Conservation (phyloP, 2,797 vertebrate genomes). For the Dendrocincla tyrannina region DNA sequence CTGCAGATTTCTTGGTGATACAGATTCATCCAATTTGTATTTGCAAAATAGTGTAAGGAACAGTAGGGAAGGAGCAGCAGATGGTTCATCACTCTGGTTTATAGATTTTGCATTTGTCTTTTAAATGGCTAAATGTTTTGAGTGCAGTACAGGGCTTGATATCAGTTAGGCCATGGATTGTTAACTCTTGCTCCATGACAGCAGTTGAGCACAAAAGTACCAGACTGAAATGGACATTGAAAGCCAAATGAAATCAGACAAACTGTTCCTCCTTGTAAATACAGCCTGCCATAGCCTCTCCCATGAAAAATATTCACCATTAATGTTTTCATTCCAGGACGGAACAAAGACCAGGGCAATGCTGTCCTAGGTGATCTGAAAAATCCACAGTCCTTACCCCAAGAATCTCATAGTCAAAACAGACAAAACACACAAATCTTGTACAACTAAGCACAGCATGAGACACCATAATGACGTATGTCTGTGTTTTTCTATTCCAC, state of each 20-base stretch:
- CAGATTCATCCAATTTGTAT: neutral
- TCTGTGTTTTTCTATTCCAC: neutral
- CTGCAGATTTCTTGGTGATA: neutral
- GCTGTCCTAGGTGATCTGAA: neutral
- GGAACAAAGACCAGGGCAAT: neutral
- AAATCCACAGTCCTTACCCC: neutral
- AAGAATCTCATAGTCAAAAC: neutral
- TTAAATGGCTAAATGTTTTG: neutral
- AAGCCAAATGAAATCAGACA: neutral
- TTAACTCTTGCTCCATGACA: neutral
- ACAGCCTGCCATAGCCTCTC: neutral
- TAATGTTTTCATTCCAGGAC: neutral
- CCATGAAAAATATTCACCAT: neutral
- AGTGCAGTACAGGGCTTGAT: neutral
- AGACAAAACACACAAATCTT: neutral
- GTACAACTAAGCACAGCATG: neutral
- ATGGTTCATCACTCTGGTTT: neutral
- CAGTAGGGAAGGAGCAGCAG: neutral
- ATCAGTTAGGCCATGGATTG: neutral
- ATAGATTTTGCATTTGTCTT: neutral
- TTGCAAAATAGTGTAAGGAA: neutral
- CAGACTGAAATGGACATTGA: neutral
- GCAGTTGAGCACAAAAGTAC: neutral
- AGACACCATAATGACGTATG: neutral
- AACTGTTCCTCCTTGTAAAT: neutral